Evolutionary conservation across 2,797 vertebrate genomes (phyloP).

Genomic region (Alca torda): DNA sequence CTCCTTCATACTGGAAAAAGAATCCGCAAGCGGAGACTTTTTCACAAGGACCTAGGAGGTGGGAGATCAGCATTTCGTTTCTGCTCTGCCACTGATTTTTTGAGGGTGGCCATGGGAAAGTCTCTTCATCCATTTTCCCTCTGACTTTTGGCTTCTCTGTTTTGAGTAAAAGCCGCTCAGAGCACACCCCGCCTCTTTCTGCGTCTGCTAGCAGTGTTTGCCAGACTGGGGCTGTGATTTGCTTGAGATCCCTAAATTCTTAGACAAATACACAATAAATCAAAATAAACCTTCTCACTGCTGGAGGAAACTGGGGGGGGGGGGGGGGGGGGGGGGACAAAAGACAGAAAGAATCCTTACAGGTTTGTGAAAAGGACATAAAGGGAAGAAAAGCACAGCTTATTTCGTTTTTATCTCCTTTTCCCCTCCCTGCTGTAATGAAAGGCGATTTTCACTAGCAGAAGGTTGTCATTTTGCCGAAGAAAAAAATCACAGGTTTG

Average conservation of each 20-base stretch:
- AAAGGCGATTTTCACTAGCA: constrained; percentile 29
- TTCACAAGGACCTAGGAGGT: neutral
- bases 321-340: fast-evolving
- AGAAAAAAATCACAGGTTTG: constrained; percentile 27
- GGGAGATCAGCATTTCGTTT: neutral
- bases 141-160: neutral
- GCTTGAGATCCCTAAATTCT: neutral
- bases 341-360: neutral
- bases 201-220: neutral
- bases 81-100: neutral
- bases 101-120: neutral
- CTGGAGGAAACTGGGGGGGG: neutral
- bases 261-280: neutral
- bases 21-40: fast-evolving
- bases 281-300: neutral
- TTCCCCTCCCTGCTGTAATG: neutral
- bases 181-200: neutral
- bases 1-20: neutral
- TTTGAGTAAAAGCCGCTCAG: neutral
- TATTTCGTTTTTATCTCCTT: constrained; percentile 36
- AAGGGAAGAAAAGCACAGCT: neutral
- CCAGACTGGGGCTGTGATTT: neutral
- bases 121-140: neutral
- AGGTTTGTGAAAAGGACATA: neutral
- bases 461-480: neutral